phyloP scores from a whole-genome alignment of 2,797 vertebrate genomes.

The Pantherophis vulpinus region DNA sequence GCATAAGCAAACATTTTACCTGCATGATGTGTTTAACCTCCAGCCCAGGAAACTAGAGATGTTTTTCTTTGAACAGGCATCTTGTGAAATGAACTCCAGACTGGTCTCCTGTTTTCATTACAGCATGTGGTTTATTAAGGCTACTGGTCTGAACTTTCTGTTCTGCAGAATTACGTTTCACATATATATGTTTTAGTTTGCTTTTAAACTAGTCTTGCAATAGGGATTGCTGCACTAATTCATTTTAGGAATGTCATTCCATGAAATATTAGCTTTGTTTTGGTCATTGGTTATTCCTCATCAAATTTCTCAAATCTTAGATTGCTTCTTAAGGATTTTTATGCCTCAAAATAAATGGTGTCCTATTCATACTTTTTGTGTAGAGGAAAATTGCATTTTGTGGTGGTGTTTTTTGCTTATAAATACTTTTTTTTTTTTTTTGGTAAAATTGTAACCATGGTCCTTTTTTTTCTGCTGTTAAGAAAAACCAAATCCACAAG shows the following conservation, averaged over 20 bases:
- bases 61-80: slow-evolving; percentile 24
- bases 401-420: neutral
- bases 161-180: slow-evolving; percentile 7
- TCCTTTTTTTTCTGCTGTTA: neutral
- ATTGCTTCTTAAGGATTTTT: neutral
- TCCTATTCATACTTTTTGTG: neutral
- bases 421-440: neutral
- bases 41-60: slow-evolving; percentile 22
- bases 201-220: slow-evolving; percentile 6
- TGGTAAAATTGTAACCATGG: neutral
- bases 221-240: neutral
- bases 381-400: neutral
- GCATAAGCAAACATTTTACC: slow-evolving; percentile 15
- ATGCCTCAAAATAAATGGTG: slow-evolving; percentile 20
- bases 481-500: neutral
- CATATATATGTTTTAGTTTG: slow-evolving; percentile 21
- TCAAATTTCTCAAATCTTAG: neutral
- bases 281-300: neutral
- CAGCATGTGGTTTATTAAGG: neutral
- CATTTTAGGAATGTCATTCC: slow-evolving; percentile 5
- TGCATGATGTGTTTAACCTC: neutral
- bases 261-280: slow-evolving; percentile 5
- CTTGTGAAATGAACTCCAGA: slow-evolving; percentile 23
- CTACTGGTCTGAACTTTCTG: slow-evolving; percentile 20
- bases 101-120: slow-evolving; percentile 34